Evolutionary conservation across 1,140 invertebrate genomes (phyloP), one percentile per base, ranked within the genome.

Genomic region (Chrysopa pallens): DNA sequence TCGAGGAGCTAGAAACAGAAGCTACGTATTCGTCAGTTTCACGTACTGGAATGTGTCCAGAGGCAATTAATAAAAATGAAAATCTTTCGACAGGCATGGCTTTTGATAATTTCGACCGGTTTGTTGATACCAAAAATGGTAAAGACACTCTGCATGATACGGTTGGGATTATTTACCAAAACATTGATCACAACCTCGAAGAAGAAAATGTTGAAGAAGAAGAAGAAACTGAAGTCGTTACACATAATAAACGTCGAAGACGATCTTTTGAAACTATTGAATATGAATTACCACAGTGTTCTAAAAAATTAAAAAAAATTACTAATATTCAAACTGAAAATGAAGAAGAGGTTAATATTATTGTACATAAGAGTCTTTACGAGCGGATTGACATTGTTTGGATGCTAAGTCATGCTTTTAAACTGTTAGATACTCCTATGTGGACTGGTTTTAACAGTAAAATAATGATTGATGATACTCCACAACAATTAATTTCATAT

Each of bases 81-180:
- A 44, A 50, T 23, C 38, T 50, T 8, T 45, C 23, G 23, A 61
- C 59, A 28, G 48, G 53, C 38, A 42, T 66, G 28, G 63, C 61
- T 1, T 67, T 50, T 42, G 60, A 67, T 45, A 67, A 64, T 50
- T 64, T 52, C 46, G 59, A 63, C 48, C 46, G 63, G 15, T 63
- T 56, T 43, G 61, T 61, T 14, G 62, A 68, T 38, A 67, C 62
- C 17, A 17, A 48, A 6, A 55, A 45, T 50, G 62, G 61, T 27
- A 60, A 58, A 50, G 60, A 59, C 17, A 66, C 61, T 45, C 39
- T 67, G 1, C 58, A 67, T 49, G 64, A 67, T 43, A 68, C 61
- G 8, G 63, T 67, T n/a, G 64, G 62, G 14, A 64, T 68, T 33
- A 58, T 60, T 41, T 61, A 52, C 50, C 27, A 48, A 47, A 42